phyloP scores from a whole-genome alignment of 2,797 vertebrate genomes.

The Merluccius polli region DNA sequence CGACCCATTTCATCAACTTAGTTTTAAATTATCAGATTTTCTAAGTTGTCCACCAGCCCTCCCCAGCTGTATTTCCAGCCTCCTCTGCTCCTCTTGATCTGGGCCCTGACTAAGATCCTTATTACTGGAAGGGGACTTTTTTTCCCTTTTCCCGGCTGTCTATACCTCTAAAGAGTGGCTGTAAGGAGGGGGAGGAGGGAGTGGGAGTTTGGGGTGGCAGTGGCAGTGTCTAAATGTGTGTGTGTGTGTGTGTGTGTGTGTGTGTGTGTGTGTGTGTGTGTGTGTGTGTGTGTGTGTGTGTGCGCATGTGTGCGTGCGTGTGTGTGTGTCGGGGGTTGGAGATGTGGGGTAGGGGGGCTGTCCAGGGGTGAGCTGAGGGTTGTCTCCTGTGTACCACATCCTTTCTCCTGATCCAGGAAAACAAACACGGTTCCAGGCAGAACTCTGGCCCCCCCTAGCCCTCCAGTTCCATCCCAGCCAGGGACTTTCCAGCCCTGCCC shows the following conservation, averaged over 20 bases:
- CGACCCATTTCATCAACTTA: constrained; percentile 19
- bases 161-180: constrained; percentile 43
- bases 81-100: constrained; percentile 35
- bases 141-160: constrained; percentile 26
- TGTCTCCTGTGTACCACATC: constrained; percentile 72
- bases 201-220: background rate
- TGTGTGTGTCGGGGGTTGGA: constrained; percentile 38
- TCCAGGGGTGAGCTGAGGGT: constrained; percentile 52
- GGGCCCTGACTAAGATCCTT: constrained; percentile 48
- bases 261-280: no score
- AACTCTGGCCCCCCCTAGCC: constrained; percentile 44
- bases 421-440: constrained; percentile 63
- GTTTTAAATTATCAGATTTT: constrained; percentile 15
- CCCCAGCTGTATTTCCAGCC: constrained; percentile 25
- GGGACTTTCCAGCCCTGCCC: constrained; percentile 77
- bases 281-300: no score
- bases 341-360: constrained; percentile 42
- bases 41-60: constrained; percentile 3
- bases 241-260: no score
- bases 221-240: no score
- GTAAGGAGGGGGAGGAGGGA: constrained; percentile 42
- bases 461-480: constrained; percentile 69
- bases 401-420: constrained; percentile 70
- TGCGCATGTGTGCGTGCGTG: constrained; percentile 7
- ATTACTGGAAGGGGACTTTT: constrained; percentile 68